Evolutionary conservation across 2,797 vertebrate genomes (phyloP).

Genomic region (Eupleurogrammus muticus): DNA sequence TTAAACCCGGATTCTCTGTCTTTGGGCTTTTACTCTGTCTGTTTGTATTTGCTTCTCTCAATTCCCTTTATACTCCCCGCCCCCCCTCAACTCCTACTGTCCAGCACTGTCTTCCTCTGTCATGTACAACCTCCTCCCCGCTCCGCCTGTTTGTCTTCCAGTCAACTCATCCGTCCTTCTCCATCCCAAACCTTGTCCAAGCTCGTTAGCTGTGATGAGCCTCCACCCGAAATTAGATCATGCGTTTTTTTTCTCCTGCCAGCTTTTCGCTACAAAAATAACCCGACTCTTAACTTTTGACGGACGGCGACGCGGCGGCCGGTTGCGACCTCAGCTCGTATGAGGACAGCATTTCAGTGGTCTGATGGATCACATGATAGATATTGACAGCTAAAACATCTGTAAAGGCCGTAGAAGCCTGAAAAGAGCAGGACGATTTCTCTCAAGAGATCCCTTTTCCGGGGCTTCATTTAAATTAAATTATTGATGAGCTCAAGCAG

Average conservation of each 20-base stretch:
- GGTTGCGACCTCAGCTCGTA: slow-evolving; percentile 1
- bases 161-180: slow-evolving; percentile 13
- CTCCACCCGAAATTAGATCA: slow-evolving; percentile 55
- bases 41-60: slow-evolving; percentile 4
- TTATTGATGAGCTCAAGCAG: slow-evolving; percentile 1
- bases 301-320: not conserved
- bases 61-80: slow-evolving; percentile 10
- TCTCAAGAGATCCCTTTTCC: not conserved
- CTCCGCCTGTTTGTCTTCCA: slow-evolving; percentile 22
- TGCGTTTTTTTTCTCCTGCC: slow-evolving; percentile 16
- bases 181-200: slow-evolving; percentile 27
- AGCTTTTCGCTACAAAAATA: slow-evolving; percentile 7
- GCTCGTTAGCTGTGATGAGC: slow-evolving; percentile 32
- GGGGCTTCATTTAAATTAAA: slow-evolving; percentile 10
- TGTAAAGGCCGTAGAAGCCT: not conserved
- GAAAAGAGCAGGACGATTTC: not conserved
- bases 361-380: not conserved
- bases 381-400: not conserved
- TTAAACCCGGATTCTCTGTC: slow-evolving; percentile 32
- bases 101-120: slow-evolving; percentile 7
- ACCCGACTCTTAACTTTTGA: not conserved
- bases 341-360: not conserved
- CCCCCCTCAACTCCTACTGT: slow-evolving; percentile 13
- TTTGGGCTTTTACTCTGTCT: slow-evolving; percentile 14
- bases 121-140: slow-evolving; percentile 8